Base-by-base conservation (phyloP, 64 coral and sea anemone species). In the Hydrozoanthus tunicans region DNA sequence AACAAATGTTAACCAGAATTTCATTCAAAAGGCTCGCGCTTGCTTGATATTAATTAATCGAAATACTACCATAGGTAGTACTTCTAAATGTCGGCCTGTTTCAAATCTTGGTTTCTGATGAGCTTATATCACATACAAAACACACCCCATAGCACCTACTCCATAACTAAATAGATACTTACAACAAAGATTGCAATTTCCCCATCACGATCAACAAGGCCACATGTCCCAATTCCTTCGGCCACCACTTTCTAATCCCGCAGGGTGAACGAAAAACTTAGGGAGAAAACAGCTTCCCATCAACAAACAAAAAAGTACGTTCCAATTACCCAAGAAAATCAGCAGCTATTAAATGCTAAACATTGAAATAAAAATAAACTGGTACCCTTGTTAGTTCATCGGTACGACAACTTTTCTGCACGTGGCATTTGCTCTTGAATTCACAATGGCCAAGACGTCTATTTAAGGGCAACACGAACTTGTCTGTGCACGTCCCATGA, bases 401-500 rank as follows among this genome's bases (percentile, higher is more conserved):
- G 79, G 32, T 43, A 43, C 51, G 7, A 72, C 69, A 85, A 24
- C 3, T 6, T 20, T 11, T 73, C 11, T 8, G 67, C 84, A 73
- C 84, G 84, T 88, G 84, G 84, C 23, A 59, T 15, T 55, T 10
- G 23, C 6, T 57, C 74, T 59, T 58, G 1, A 55, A 7, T 15
- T 27, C 20, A 73, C 5, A 88, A 75, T 15, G 65, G 9, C 26
- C 2, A 9, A 32, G 74, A 24, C 6, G 0, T 52, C 14, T 15
- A 25, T 12, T 1, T 9, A 10, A 24, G 17, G 64, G 24, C 6
- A 60, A 27, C 56, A 0, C 3, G 12, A 62, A 74, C 84, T 88
- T 88, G 84, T 60, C 84, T 7, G 84, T 75, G 84, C 84, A 88
- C 24, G 84, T 75, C 55, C 84, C 67, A 64, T 43, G 27, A 85